Conservation (phyloP, 2,888 invertebrate genomes). For the Nesidiocoris tenuis region DNA sequence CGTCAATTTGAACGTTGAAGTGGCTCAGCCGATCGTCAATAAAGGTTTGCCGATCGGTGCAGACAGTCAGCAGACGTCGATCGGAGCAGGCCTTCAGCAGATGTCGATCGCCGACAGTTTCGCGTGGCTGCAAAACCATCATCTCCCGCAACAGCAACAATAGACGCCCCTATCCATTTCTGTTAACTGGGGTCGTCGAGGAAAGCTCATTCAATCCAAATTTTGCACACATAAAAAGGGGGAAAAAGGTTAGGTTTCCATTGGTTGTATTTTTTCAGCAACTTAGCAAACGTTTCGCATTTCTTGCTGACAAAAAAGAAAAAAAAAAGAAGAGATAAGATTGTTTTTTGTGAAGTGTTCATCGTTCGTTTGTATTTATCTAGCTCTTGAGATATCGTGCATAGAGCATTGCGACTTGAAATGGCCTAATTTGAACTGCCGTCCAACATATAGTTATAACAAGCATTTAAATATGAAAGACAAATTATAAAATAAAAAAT, state of each 20-base stretch:
- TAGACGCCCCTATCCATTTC: not conserved
- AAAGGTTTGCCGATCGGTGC: not conserved
- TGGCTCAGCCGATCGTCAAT: constrained; percentile 59
- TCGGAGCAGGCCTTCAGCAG: not conserved
- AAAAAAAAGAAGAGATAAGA: constrained; percentile 11
- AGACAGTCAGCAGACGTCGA: not conserved
- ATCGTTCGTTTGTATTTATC: constrained; percentile 29
- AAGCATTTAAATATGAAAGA: too few species aligned
- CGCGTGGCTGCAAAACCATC: not conserved
- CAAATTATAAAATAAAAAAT: not conserved
- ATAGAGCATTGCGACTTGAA: constrained; percentile 18
- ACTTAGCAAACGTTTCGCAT: not conserved
- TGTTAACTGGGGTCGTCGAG: not conserved
- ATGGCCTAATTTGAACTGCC: not conserved
- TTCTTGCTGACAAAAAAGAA: not conserved
- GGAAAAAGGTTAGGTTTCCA: not conserved
- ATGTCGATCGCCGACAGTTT: not conserved
- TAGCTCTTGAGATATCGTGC: constrained; percentile 13
- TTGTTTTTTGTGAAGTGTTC: constrained; percentile 21
- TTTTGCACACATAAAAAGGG: not conserved
- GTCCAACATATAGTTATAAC: too few species aligned
- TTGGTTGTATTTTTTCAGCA: not conserved
- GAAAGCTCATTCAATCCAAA: not conserved
- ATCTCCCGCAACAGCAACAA: not conserved
- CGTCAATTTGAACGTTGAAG: constrained; percentile 55